phyloP scores from a whole-genome alignment of 2,797 vertebrate genomes.

The Loris lydekkerianus region DNA sequence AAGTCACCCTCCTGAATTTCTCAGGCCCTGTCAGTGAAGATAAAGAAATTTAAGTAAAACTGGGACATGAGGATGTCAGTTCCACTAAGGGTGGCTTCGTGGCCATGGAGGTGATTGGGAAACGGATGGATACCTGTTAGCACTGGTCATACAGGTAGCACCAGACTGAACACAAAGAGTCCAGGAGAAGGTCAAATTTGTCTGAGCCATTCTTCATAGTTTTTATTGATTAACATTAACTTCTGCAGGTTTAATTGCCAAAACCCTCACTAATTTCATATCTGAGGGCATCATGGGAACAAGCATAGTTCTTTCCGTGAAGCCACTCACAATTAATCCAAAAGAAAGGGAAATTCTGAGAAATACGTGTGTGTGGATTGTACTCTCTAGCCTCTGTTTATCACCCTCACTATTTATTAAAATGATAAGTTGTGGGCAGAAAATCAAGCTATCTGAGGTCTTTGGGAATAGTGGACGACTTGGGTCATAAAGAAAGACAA shows the following conservation, averaged over 20 bases:
- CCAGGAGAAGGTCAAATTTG: slow-evolving; percentile 76
- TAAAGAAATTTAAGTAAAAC: background rate
- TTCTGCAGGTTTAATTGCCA: slow-evolving; percentile 82
- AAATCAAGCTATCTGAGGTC: slow-evolving; percentile 77
- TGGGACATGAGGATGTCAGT: background rate
- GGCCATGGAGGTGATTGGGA: background rate
- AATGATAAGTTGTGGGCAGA: slow-evolving; percentile 71
- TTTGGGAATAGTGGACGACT: slow-evolving; percentile 63
- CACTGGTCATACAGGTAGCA: background rate
- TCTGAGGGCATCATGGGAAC: slow-evolving; percentile 81
- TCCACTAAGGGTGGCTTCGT: background rate
- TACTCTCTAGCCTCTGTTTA: slow-evolving; percentile 69
- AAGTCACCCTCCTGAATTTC: background rate
- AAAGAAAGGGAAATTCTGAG: slow-evolving; percentile 77
- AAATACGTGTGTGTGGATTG: slow-evolving; percentile 64
- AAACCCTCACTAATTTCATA: slow-evolving; percentile 83
- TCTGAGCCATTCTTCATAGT: slow-evolving; percentile 83
- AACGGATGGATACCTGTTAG: background rate
- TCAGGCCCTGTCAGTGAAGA: background rate
- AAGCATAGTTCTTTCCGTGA: slow-evolving; percentile 81
- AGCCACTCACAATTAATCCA: slow-evolving; percentile 82
- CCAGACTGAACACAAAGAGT: slow-evolving; percentile 47
- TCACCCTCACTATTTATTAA: slow-evolving; percentile 75
- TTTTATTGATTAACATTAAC: slow-evolving; percentile 84
- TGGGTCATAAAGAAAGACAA: slow-evolving; percentile 73